Percentiles rank a stretch among this genome's conserved stretches.
These are phyloP conservation scores for Cheumatopsyche charites DNA, from an alignment of 1,140 invertebrate species.

Conservation along the genomic window DNA sequence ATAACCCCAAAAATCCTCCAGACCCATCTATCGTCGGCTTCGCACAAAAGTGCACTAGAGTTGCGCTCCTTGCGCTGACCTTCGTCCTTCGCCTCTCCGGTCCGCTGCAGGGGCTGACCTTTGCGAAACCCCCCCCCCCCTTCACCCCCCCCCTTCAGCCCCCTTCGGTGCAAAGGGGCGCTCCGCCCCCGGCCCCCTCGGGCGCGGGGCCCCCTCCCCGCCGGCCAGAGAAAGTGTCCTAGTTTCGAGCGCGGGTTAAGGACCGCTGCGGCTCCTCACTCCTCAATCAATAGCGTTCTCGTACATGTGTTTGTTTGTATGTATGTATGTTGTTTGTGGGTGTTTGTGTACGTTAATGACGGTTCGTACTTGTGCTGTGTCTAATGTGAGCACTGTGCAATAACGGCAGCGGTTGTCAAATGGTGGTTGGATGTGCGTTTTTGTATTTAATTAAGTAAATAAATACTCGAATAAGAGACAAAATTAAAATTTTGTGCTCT, in stretches of 20 bases:
- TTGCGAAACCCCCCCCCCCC: background rate
- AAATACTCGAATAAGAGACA: too few species aligned
- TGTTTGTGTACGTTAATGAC: too few species aligned
- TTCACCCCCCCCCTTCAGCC: background rate
- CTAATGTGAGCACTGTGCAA: too few species aligned
- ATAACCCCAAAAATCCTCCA: too few species aligned
- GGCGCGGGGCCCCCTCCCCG: background rate
- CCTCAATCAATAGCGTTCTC: conserved; percentile 31
- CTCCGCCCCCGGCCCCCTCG: background rate
- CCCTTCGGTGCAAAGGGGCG: background rate
- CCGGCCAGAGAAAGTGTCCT: conserved; percentile 42
- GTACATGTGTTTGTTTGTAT: background rate
- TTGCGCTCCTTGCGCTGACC: conserved; percentile 7
- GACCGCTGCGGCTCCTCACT: conserved; percentile 37
- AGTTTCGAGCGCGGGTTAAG: conserved; percentile 41
- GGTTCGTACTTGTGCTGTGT: too few species aligned
- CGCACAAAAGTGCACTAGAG: too few species aligned
- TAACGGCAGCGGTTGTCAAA: too few species aligned
- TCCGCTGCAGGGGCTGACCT: conserved; percentile 25
- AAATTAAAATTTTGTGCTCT: too few species aligned
- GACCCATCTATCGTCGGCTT: too few species aligned
- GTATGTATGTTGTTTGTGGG: too few species aligned
- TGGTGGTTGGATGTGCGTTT: too few species aligned
- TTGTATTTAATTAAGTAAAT: too few species aligned
- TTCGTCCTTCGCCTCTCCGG: conserved; percentile 6